Base-by-base conservation (phyloP, 2,888 invertebrate genomes). In the Pegoplata infirma region DNA sequence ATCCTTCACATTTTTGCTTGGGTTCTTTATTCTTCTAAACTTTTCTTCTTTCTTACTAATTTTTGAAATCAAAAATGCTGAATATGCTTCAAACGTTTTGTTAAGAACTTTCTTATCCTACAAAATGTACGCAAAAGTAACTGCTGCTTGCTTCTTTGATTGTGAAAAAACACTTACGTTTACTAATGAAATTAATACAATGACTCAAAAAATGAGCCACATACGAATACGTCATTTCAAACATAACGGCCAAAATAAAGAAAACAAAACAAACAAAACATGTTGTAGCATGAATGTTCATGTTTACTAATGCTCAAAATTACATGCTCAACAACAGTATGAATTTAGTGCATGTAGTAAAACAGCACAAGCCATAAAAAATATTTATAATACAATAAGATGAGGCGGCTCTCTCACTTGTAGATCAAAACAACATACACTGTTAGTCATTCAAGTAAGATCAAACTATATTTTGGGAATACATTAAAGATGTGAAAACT, bases 281-380 rank as follows among this genome's bases (percentile, higher is more conserved):
- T 58, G 75, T 44, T 46, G 16, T 16, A 40, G 75, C 75, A 76
- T 64, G 75, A 68, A 68, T 47, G 3, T 63, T 55, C 44, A 8
- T 36, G 23, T 56, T 56, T 55, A 17, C 14, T 5, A 32, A 7
- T 1, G 53, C 53, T 55, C 17, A 55, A 16, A 28, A 17, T 55
- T 55, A 55, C 53, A 55, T 28, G n/a, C 14, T 40, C 36, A 40
- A 36, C 36, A 36, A 40, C 32, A 10, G 32, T 32, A 32, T 40
- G 1, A 12, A n/a, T 4, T 25, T n/a, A 40, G n/a, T 40, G n/a
- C 36, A n/a, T 40, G 36, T 8, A 40, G 36, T 40, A n/a, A 40
- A 40, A 3, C 12, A 0, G 47, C 47, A 49, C 2, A 10, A 23
- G 32, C 23, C 36, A 53, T 8, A 14, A 47, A 51, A 56, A 28